phyloP scores from a whole-genome alignment of 2,113 vertebrate species.

The Neomonachus schauinslandi region DNA sequence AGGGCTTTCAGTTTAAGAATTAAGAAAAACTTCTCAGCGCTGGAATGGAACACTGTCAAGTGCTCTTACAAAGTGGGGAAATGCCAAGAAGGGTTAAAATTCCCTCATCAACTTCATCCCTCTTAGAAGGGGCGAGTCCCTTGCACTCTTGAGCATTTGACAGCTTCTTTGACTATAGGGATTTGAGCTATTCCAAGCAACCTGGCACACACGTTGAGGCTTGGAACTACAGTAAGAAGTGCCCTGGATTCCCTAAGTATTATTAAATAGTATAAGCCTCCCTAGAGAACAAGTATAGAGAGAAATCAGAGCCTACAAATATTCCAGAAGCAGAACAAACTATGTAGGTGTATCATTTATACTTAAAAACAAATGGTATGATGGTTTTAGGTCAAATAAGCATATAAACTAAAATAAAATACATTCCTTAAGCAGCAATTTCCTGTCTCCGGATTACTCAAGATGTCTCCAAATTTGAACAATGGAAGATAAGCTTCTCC shows the following conservation, averaged over 20 bases:
- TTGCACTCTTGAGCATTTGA: neutral
- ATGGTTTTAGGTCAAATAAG: neutral
- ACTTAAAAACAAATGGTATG: constrained; percentile 33
- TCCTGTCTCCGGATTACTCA: neutral
- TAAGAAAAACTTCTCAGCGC: neutral
- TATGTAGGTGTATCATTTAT: neutral
- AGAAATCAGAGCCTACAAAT: neutral
- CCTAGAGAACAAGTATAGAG: neutral
- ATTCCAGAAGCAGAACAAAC: neutral
- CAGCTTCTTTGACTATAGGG: neutral
- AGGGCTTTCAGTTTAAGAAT: neutral
- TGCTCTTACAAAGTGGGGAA: neutral
- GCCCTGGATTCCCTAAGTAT: neutral
- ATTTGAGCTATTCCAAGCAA: neutral
- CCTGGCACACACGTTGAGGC: neutral
- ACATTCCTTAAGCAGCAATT: neutral
- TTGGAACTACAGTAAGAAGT: constrained; percentile 2
- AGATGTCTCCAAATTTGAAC: neutral
- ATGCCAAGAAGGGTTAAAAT: neutral
- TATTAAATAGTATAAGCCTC: neutral
- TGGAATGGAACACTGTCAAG: neutral
- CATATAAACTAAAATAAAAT: neutral
- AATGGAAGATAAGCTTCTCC: constrained; percentile 13
- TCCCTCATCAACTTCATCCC: neutral
- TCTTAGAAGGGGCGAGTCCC: neutral